Conservation (phyloP, 2,113 vertebrate species). For the Danionella cerebrum region DNA sequence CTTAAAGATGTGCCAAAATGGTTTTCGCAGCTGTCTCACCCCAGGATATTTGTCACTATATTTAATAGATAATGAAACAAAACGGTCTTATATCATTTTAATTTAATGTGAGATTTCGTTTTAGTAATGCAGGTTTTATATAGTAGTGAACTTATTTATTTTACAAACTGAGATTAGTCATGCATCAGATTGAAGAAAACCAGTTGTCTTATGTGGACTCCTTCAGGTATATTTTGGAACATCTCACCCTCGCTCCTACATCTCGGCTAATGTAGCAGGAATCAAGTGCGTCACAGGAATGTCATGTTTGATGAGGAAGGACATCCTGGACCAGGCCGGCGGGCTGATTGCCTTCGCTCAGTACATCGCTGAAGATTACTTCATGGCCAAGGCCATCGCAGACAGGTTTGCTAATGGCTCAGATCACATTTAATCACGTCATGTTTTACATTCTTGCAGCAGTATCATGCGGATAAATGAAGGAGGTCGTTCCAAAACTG, state of each 20-base stretch:
- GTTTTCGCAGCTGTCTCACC: too few relatives aligned
- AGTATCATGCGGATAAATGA: too few relatives aligned
- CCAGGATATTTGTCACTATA: too few relatives aligned
- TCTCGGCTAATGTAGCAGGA: conserved; percentile 92
- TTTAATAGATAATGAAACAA: too few relatives aligned
- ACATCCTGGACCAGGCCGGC: conserved; percentile 90
- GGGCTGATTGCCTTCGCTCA: conserved; percentile 92
- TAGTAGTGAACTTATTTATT: too few relatives aligned
- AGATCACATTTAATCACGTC: neutral
- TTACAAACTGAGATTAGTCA: neutral
- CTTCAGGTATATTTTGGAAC: conserved; percentile 95
- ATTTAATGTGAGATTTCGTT: too few relatives aligned
- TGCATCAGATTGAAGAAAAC: neutral
- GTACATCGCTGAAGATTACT: conserved; percentile 98
- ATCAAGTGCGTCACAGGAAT: conserved; percentile 98
- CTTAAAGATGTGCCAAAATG: too few relatives aligned
- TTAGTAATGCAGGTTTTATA: too few relatives aligned
- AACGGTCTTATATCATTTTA: too few relatives aligned
- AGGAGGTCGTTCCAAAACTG: too few relatives aligned
- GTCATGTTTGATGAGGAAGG: conserved; percentile 97
- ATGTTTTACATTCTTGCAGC: neutral
- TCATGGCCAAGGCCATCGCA: conserved; percentile 98
- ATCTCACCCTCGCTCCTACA: conserved; percentile 94
- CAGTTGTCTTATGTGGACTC: neutral
- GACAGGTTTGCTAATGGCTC: conserved; percentile 73